Percentiles rank a stretch among this genome's conserved stretches.
phyloP scores from a whole-genome alignment of 2,113 vertebrate genomes.

The Calonectris borealis region DNA sequence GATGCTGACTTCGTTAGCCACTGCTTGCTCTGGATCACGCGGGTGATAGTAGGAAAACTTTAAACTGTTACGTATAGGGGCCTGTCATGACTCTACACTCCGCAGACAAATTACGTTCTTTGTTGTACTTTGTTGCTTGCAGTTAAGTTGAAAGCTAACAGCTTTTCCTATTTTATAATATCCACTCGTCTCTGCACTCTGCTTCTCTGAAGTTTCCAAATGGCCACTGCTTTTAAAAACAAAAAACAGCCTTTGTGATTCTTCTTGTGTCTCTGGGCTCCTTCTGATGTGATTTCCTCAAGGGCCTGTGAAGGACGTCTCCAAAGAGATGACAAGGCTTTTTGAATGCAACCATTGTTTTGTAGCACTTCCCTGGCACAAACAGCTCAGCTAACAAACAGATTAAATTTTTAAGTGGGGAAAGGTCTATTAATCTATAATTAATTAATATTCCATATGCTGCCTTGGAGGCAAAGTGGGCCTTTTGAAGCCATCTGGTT shows the following conservation, averaged over 20 bases:
- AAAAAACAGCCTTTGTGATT: neutral
- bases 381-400: conserved; percentile 6
- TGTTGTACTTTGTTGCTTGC: neutral
- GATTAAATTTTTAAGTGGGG: conserved; percentile 27
- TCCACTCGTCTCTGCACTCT: neutral
- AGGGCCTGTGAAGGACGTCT: neutral
- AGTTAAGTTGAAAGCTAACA: neutral
- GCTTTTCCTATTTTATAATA: neutral
- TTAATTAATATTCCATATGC: conserved; percentile 65
- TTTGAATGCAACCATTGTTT: neutral
- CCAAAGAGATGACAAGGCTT: neutral
- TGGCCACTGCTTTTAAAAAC: neutral
- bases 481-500: conserved; percentile 64
- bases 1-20: neutral
- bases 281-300: neutral
- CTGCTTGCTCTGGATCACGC: fast-evolving
- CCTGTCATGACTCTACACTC: fast-evolving
- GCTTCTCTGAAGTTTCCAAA: neutral
- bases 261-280: neutral
- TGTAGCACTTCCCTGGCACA: neutral
- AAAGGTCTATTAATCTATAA: conserved; percentile 68
- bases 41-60: neutral
- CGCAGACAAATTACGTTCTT: neutral
- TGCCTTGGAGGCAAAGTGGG: conserved; percentile 7
- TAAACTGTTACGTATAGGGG: fast-evolving